Evolutionary conservation across 2,113 vertebrate genomes (phyloP), one percentile per base, ranked within the genome.

Genomic region (Lamprotornis superbus): DNA sequence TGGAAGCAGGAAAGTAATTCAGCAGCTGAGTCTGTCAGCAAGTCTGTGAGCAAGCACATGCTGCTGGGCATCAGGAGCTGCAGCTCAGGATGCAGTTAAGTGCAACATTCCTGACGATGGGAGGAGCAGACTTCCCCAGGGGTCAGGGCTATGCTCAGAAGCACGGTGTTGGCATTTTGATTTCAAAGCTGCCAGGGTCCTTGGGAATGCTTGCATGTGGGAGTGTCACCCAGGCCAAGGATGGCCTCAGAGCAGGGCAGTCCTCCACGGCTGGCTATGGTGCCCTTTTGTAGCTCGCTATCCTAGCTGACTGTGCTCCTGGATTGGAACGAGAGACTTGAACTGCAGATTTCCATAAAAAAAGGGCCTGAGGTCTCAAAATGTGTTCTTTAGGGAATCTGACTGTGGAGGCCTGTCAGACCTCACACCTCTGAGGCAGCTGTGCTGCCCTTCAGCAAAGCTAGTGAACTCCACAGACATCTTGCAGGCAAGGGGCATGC

Each of bases 1-100:
- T 0, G 1, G 83, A 90, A 92, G 52, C 2, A 4, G 28, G 73
- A 17, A 92, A 55, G 64, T 63, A 63, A 50, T 87, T 93, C 64
- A 90, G 68, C 42, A 92, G 67, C 49, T 37, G 20, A 39, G 73
- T 39, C 53, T 82, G 37, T 40, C 67, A 83, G 74, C 88, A 73
- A 74, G 56, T 33, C 37, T 3, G 0, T n/a, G 59, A 79, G 37
- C 75, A 60, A 70, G 35, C 14, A 10, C 21, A 15, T 0, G 0
- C 23, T 22, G 27, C 56, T 64, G 87, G 76, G 42, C 55, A n/a
- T 49, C 42, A n/a, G 49, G 57, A 61, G 27, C 70, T 79, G 57
- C 0, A 0, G 44, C 68, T 89, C 4, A 11, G 77, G 50, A 35
- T 3, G 12, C 64, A 80, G 9, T 85, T 65, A 86, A 55, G 52